These are phyloP conservation scores for Pseudois nayaur DNA, from an alignment of 2,113 vertebrate species.

Conservation along the genomic window DNA sequence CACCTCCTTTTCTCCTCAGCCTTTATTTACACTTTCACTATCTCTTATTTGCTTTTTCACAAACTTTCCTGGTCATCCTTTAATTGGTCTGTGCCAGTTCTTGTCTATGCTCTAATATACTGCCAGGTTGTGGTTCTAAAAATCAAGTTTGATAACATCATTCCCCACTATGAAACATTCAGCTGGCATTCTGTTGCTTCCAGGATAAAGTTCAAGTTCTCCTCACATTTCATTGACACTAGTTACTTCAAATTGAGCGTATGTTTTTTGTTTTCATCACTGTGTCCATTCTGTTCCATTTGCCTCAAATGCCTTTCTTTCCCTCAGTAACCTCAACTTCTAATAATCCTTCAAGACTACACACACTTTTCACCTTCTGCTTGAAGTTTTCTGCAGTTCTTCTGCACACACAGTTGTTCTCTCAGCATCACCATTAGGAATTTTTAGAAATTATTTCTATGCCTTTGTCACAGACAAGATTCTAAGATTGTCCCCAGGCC, in stretches of 20 bases:
- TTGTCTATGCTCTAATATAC: not conserved
- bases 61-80: not conserved
- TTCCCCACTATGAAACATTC: not conserved
- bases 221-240: not conserved
- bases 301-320: not conserved
- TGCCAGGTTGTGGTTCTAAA: not conserved
- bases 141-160: not conserved
- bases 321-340: not conserved
- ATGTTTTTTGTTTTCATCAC: not conserved
- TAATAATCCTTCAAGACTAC: not conserved
- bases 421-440: not conserved
- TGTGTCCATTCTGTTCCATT: not conserved
- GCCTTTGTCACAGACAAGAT: not conserved
- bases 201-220: not conserved
- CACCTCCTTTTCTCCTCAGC: not conserved
- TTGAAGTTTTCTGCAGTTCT: not conserved
- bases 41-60: not conserved
- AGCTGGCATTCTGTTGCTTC: not conserved
- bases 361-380: not conserved
- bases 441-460: not conserved
- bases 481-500: not conserved
- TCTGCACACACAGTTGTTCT: not conserved
- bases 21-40: not conserved
- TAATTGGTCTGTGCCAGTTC: not conserved
- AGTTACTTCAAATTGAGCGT: not conserved